These are phyloP conservation scores for Streptopelia turtur DNA, from an alignment of 2,797 vertebrate genomes.

Conservation along the genomic window DNA sequence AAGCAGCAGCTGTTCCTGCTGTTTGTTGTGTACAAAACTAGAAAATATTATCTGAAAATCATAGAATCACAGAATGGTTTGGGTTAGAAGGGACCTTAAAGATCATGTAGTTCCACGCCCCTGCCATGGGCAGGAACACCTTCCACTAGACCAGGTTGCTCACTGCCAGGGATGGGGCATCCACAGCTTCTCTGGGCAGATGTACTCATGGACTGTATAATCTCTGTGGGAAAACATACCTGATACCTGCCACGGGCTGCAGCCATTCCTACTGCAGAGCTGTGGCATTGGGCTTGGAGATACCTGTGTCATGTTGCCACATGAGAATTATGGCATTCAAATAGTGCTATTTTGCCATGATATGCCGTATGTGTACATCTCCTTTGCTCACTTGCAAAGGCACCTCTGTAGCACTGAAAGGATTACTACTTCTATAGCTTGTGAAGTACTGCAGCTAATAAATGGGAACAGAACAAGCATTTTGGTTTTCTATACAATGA, in stretches of 20 bases:
- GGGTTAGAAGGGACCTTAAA: too few species aligned
- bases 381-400: neutral
- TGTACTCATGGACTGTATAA: neutral
- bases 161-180: too few species aligned
- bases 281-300: neutral
- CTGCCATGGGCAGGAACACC: too few species aligned
- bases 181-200: neutral
- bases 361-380: neutral
- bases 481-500: neutral
- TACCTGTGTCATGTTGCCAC: neutral
- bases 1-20: constrained; percentile 26
- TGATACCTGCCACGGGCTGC: neutral
- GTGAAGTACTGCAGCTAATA: neutral
- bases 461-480: neutral
- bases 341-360: neutral
- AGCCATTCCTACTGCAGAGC: neutral
- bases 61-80: too few species aligned
- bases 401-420: neutral
- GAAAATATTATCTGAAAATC: neutral
- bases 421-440: neutral
- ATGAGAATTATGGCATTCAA: neutral
- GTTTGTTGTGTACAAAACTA: neutral
- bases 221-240: neutral
- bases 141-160: too few species aligned
- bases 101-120: too few species aligned